These are phyloP conservation scores for Parotocinclus haroldoi DNA, from an alignment of 2,797 vertebrate genomes.

Conservation along the genomic window DNA sequence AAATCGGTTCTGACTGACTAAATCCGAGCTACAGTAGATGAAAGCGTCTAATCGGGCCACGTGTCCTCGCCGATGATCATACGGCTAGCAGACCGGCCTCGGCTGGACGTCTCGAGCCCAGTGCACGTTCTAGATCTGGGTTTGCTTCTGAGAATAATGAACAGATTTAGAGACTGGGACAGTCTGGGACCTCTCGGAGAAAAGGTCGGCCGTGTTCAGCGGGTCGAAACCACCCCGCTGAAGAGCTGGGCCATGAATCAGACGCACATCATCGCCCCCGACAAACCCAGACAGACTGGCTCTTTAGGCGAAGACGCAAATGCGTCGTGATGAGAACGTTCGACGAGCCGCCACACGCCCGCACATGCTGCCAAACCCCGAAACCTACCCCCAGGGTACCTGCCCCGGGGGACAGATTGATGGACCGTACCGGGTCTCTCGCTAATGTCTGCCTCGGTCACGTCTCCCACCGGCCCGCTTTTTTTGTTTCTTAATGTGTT, in stretches of 20 bases:
- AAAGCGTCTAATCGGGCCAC: conserved; percentile 52
- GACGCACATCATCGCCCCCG: background rate
- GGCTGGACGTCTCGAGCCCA: conserved; percentile 7
- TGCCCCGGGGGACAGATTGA: conserved; percentile 64
- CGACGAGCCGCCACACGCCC: conserved; percentile 65
- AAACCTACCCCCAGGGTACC: conserved; percentile 47
- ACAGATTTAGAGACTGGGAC: conserved; percentile 3
- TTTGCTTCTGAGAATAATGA: conserved; percentile 11
- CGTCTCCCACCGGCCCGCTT: background rate
- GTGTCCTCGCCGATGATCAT: conserved; percentile 51
- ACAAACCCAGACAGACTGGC: background rate
- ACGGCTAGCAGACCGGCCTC: conserved; percentile 55
- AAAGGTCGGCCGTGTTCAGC: background rate
- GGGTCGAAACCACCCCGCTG: background rate
- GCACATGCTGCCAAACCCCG: conserved; percentile 65
- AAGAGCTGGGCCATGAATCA: background rate
- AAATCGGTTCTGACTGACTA: conserved; percentile 43
- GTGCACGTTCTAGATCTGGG: background rate
- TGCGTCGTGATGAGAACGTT: conserved; percentile 71
- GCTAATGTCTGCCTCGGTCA: conserved; percentile 7
- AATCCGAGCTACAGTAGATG: conserved; percentile 52
- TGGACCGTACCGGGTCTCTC: conserved; percentile 60
- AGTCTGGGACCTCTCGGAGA: background rate
- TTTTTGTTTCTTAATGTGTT: background rate
- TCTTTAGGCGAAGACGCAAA: conserved; percentile 57